Evolutionary conservation across 2,113 vertebrate species (phyloP), one percentile per base, ranked within the genome.

Genomic region (Cavia aperea): DNA sequence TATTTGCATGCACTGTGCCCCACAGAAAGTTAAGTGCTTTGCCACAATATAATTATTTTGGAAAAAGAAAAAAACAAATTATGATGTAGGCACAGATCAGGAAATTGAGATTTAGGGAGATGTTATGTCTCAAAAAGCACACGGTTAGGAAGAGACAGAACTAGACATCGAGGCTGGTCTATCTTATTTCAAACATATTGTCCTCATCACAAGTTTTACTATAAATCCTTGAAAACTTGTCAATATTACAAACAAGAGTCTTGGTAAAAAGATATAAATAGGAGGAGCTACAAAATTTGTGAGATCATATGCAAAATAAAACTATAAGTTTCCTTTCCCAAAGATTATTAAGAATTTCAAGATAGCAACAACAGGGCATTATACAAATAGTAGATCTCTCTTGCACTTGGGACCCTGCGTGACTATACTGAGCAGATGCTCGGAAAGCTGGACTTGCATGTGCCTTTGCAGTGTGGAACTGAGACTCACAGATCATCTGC

Each of bases 1-100:
- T 51, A 63, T 77, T 77, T 90, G 75, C 54, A 49, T 8, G 2
- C 43, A 93, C 46, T 70, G 36, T 81, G 15, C 31, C 14, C 54
- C 49, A 43, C n/a, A 79, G 10, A 88, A 68, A 66, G 66, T 62
- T 87, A 79, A 89, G 65, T 84, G 33, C 16, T 90, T 88, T 94
- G 65, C 5, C 1, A 77, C 31, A 66, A 54, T 88, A 66, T 77
- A 73, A 77, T 58, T 93, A 65, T n/a, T 68, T 46, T 72, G 33
- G 12, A 43, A 73, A 62, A 72, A 87, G 14, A 89, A 77, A 92
- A 63, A 63, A 33, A 33, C 54, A 73, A 91, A 86, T n/a, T 86
- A 39, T 60, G 68, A 86, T 31, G 31, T 72, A 84, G 36, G 1
- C 16, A 75, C 15, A 88, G 26, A 43, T 68, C 14, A 95, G 29